Base-by-base conservation (phyloP, 2,797 vertebrate species). In the Glyptemys insculpta region DNA sequence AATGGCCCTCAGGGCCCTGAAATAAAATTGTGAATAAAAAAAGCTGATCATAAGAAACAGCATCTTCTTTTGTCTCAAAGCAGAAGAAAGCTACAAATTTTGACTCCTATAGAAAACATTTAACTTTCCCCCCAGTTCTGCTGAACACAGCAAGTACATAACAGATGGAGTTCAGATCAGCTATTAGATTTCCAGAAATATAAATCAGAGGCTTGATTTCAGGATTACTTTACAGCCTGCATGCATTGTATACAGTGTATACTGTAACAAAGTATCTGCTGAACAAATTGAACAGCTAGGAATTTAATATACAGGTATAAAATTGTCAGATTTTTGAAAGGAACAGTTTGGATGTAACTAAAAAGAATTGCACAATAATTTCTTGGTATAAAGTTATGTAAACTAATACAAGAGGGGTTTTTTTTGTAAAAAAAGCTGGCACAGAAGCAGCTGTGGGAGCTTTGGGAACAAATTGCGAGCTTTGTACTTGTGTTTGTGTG, bases 391-490 rank as follows among this genome's bases (percentile, higher is more conserved):
- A 76, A 14, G 41, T 76, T 47, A 44, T 49, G 14, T 76, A 78
- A 78, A 72, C n/a, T 49, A 78, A 29, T 76, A 15, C 74, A 76
- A 68, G n/a, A 37, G 9, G 23, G 10, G 2, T n/a, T 49, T 12
- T 59, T 62, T 0, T 52, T 76, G 18, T 6, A 25, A 52, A 53
- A 23, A 37, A 31, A 88, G 7, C 19, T 88, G 83, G 41, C 57
- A 89, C 31, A 49, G 74, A 93, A 95, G 94, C 81, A 65, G 54
- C 81, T 56, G 76, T 89, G 78, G 62, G 90, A 96, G 44, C 49
- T 93, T 89, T 80, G 57, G 81, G 79, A 95, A 81, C 85, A 88
- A 92, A 86, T 29, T 37, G 53, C 52, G 68, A 79, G 49, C 87
- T 92, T 81, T 96, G 83, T 94, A 83, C 79, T 92, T 34, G 16